Percentiles rank a stretch among this genome's conserved stretches.
These are phyloP conservation scores for Oncorhynchus masou DNA, from an alignment of 2,113 vertebrate species.

Conservation along the genomic window DNA sequence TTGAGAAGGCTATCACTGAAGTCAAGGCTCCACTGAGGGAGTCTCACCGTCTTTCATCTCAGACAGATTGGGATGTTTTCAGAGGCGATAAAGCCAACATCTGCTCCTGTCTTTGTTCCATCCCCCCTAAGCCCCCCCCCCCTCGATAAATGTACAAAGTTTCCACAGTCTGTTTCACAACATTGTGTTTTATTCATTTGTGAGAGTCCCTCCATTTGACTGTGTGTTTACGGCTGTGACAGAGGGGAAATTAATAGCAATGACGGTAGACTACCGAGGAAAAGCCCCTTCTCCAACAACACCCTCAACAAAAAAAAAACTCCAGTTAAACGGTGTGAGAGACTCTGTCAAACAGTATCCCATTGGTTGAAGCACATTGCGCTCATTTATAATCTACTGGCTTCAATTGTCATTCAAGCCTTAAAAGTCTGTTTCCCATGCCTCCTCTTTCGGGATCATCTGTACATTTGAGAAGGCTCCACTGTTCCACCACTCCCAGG, in stretches of 20 bases:
- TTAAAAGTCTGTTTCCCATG: too few species aligned
- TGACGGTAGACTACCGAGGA: constrained; percentile 26
- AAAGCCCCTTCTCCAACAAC: not conserved
- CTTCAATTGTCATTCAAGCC: too few species aligned
- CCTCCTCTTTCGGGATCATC: too few species aligned
- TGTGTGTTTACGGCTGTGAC: constrained; percentile 54
- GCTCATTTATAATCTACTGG: not conserved
- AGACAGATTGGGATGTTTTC: constrained; percentile 54
- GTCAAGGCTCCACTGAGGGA: constrained; percentile 20
- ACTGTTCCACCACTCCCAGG: too few species aligned
- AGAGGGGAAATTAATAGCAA: constrained; percentile 56
- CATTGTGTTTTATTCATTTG: constrained; percentile 37
- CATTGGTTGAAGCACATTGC: not conserved
- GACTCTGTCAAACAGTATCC: not conserved
- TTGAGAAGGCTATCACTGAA: constrained; percentile 22
- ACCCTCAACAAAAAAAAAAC: constrained; percentile 1
- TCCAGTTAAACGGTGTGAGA: constrained; percentile 15
- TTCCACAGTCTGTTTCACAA: constrained; percentile 42
- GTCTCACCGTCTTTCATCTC: constrained; percentile 56
- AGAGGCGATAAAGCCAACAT: constrained; percentile 62
- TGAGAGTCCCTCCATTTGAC: constrained; percentile 3
- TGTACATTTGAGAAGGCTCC: too few species aligned
- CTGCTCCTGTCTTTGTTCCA: constrained; percentile 58
- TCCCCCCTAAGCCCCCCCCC: constrained; percentile 10
- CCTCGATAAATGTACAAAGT: constrained; percentile 29